A percentile compares a stretch with the other conserved stretches of the same genome.
Evolutionary conservation across 2,888 invertebrate species (phyloP).

Genomic region (Drosophila heteroneura): DNA sequence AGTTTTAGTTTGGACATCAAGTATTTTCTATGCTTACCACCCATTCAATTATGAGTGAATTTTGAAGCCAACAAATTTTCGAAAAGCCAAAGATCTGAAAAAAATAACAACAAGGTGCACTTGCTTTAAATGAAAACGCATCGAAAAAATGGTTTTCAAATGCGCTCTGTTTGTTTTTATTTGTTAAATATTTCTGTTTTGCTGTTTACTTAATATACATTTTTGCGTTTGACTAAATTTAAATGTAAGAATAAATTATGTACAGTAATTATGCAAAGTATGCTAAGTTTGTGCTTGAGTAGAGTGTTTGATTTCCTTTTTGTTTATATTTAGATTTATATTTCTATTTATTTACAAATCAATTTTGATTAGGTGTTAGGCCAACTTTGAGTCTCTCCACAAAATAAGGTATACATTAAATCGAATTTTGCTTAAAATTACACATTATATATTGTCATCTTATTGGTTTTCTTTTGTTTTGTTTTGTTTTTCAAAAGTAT

Average conservation of each 20-base stretch:
- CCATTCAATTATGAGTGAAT: constrained; percentile 34
- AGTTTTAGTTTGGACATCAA: constrained; percentile 13
- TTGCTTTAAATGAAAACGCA: constrained; percentile 11
- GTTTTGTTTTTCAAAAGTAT: constrained; percentile 3
- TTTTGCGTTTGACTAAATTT: constrained; percentile 59
- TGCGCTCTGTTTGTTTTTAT: constrained; percentile 7
- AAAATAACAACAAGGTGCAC: constrained; percentile 22
- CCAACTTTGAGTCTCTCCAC: constrained; percentile 56
- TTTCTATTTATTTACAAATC: constrained; percentile 53
- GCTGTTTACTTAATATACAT: constrained; percentile 38
- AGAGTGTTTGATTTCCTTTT: constrained; percentile 17
- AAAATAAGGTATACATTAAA: constrained; percentile 36
- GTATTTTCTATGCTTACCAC: constrained; percentile 53
- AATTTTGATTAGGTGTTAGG: constrained; percentile 42
- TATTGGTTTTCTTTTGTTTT: constrained; percentile 36
- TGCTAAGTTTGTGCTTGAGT: constrained; percentile 52
- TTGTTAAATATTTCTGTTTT: constrained; percentile 28
- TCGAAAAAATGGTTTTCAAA: constrained; percentile 1
- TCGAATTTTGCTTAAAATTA: constrained; percentile 53
- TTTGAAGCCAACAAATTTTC: constrained; percentile 43
- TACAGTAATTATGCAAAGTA: constrained; percentile 53
- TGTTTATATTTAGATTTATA: constrained; percentile 9
- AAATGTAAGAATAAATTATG: constrained; percentile 69
- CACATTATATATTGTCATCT: constrained; percentile 65
- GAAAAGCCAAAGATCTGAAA: constrained; percentile 29